Conservation (phyloP, 2,888 invertebrate species). For the Ypsolopha sequella region DNA sequence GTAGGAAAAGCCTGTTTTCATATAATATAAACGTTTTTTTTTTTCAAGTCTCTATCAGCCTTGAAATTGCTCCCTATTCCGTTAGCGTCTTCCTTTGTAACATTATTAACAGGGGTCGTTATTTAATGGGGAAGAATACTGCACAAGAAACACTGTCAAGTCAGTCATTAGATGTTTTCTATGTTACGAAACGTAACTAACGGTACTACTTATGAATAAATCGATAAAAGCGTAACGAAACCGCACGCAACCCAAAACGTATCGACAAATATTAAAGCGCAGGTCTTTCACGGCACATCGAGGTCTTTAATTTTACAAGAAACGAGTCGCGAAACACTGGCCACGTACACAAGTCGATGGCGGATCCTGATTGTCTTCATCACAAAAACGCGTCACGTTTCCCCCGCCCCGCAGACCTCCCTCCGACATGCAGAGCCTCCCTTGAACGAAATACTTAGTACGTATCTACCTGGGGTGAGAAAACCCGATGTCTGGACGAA, state of each 20-base stretch:
- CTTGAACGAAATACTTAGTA: background rate
- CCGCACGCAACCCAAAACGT: background rate
- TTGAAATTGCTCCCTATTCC: background rate
- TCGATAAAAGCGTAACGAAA: background rate
- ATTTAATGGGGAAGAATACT: too few species aligned
- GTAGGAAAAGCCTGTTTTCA: conserved; percentile 22
- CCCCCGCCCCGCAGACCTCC: conserved; percentile 20
- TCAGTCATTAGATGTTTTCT: too few species aligned
- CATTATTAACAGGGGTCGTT: background rate
- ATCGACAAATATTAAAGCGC: background rate
- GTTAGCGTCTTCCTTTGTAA: background rate
- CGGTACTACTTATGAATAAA: background rate
- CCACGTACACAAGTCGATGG: background rate
- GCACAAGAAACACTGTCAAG: too few species aligned
- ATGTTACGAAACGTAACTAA: too few species aligned
- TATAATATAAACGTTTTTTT: background rate
- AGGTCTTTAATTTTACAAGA: too few species aligned
- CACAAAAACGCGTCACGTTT: conserved; percentile 50
- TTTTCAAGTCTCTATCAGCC: background rate
- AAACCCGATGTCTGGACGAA: background rate
- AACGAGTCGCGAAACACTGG: too few species aligned
- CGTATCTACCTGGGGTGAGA: conserved; percentile 9
- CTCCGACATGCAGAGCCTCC: conserved; percentile 9
- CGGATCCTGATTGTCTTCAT: conserved; percentile 44
- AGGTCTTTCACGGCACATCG: too few species aligned